Percentiles rank a stretch among this genome's conserved stretches.
Conservation (phyloP, 2,797 vertebrate genomes). For the Microhierax caerulescens region DNA sequence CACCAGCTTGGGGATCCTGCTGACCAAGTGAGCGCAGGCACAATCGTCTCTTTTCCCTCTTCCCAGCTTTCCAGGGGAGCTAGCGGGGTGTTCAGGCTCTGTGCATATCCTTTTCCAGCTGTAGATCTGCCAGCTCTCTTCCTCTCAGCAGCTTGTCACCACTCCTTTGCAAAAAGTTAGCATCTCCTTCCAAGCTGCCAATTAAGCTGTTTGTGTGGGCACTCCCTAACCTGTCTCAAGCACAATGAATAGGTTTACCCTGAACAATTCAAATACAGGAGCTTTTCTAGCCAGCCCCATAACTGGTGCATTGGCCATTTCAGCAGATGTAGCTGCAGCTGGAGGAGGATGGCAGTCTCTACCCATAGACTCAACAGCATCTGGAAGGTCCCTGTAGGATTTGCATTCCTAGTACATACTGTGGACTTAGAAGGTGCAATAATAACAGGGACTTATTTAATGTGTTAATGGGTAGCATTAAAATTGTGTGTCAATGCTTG, state of each 20-base stretch:
- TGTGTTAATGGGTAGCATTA: conserved; percentile 68
- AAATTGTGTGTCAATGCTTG: conserved; percentile 74
- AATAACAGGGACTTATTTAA: conserved; percentile 53
- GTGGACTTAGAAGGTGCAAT: conserved; percentile 56
- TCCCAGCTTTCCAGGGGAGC: neutral
- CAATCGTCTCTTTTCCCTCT: neutral
- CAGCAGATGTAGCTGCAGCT: neutral
- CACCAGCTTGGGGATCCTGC: conserved; percentile 61
- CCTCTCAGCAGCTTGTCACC: neutral
- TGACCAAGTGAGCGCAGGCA: conserved; percentile 54
- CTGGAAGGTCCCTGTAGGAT: conserved; percentile 60
- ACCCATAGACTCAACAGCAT: conserved; percentile 27
- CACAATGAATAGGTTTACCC: neutral
- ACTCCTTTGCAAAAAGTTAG: neutral
- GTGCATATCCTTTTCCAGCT: neutral
- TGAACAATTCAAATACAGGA: neutral
- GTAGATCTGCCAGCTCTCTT: neutral
- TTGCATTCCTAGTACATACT: conserved; percentile 54
- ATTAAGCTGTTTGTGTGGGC: neutral
- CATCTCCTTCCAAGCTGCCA: neutral
- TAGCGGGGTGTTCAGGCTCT: neutral
- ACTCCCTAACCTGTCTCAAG: neutral
- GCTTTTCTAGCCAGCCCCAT: neutral
- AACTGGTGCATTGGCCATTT: neutral
- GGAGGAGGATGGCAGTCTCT: neutral